Evolutionary conservation across 1,140 invertebrate genomes (phyloP).

Genomic region (Metopolophium dirhodum): DNA sequence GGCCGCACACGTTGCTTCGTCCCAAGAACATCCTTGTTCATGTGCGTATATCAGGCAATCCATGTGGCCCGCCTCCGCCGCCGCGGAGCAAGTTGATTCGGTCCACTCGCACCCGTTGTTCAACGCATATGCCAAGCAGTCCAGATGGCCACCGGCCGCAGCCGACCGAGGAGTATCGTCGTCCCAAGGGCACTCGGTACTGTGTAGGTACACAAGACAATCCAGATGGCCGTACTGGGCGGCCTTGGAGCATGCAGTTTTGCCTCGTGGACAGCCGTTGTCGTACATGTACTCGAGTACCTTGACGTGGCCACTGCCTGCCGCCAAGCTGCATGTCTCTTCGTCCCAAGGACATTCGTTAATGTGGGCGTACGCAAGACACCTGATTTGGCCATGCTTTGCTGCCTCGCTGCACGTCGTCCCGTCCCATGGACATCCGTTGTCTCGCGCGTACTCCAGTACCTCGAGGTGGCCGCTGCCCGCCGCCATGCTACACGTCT

Average conservation of each 20-base stretch:
- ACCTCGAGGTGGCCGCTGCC: background rate
- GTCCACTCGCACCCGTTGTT: no score
- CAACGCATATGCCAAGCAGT: no score
- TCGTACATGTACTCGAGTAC: background rate
- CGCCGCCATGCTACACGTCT: background rate
- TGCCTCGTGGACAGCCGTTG: background rate
- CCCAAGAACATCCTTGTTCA: background rate
- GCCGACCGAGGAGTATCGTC: no score
- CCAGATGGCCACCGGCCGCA: background rate
- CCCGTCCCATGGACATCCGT: background rate
- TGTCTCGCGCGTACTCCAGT: background rate
- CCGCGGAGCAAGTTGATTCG: background rate
- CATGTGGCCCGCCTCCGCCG: background rate
- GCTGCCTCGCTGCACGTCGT: background rate
- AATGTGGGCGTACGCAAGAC: background rate
- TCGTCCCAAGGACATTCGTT: background rate
- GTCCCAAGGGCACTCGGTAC: no score
- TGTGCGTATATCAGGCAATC: background rate
- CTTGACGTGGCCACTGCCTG: background rate
- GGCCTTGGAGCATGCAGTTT: background rate
- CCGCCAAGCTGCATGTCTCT: background rate
- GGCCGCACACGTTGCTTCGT: rapidly evolving
- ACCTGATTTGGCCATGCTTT: background rate
- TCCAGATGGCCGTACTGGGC: background rate
- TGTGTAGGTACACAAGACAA: no score